Conservation (phyloP, 2,888 invertebrate genomes). For the Acleris cristana region DNA sequence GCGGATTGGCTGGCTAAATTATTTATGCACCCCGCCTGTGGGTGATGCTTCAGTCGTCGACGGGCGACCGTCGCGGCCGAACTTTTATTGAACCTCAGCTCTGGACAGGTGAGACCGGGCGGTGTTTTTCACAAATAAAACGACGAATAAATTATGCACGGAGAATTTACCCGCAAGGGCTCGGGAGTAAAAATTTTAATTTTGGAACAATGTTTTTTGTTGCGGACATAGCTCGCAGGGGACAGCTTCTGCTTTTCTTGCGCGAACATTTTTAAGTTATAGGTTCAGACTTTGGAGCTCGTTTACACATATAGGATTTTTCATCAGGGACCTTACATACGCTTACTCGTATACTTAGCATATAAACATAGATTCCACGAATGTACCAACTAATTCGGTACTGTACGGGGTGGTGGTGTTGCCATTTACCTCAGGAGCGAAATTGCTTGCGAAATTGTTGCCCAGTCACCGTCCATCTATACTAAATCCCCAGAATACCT, state of each 20-base stretch:
- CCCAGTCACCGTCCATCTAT: no score
- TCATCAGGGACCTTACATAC: conserved; percentile 5
- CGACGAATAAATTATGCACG: conserved; percentile 58
- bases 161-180: conserved; percentile 35
- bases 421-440: no score
- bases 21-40: conserved; percentile 80
- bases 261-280: conserved; percentile 28
- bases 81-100: conserved; percentile 70
- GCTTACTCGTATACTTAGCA: not conserved
- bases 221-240: conserved; percentile 31
- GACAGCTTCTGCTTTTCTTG: conserved; percentile 36
- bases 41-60: conserved; percentile 71
- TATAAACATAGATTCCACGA: not conserved
- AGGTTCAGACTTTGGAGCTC: conserved; percentile 11
- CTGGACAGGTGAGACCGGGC: conserved; percentile 60
- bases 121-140: conserved; percentile 52
- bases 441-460: no score
- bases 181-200: conserved; percentile 35
- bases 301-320: not conserved
- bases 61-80: conserved; percentile 50
- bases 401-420: no score
- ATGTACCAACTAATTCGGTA: not conserved
- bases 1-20: conserved; percentile 79
- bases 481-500: no score
- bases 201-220: conserved; percentile 33